A percentile compares a stretch with the other conserved stretches of the same genome.
Conservation (phyloP, 1,140 invertebrate species). For the Octopus sinensis region DNA sequence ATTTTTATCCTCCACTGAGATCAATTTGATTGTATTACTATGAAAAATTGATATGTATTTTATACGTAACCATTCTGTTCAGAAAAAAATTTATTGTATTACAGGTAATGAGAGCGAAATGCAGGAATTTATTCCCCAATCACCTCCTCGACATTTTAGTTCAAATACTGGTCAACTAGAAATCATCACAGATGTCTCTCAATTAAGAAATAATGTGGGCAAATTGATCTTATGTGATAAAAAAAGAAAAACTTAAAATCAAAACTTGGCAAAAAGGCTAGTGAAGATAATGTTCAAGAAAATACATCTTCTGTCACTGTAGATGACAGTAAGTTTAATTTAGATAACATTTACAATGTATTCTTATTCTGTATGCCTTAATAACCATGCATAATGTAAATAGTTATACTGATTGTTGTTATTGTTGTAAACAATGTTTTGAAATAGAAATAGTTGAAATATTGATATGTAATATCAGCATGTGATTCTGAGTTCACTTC, state of each 20-base stretch:
- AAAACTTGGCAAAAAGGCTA: background rate
- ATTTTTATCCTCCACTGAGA: no score
- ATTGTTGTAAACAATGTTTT: no score
- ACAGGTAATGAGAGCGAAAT: conserved; percentile 33
- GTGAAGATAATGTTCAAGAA: background rate
- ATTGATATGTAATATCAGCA: no score
- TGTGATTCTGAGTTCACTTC: no score
- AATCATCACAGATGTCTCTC: conserved; percentile 21
- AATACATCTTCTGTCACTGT: background rate
- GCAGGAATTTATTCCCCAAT: conserved; percentile 38
- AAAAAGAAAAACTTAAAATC: background rate
- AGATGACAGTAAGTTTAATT: background rate
- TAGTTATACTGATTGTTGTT: no score
- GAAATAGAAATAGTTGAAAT: no score
- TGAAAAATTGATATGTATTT: no score
- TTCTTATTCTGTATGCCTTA: no score
- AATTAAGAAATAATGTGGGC: conserved; percentile 18
- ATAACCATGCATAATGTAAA: no score
- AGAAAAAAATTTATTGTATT: conserved; percentile 22
- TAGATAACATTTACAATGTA: background rate
- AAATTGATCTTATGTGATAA: conserved; percentile 5
- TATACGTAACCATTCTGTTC: background rate
- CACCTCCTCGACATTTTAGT: conserved; percentile 36
- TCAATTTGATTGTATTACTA: no score
- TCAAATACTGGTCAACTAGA: conserved; percentile 36